Conservation (phyloP, 1,140 invertebrate species). For the Liolophura sinensis region DNA sequence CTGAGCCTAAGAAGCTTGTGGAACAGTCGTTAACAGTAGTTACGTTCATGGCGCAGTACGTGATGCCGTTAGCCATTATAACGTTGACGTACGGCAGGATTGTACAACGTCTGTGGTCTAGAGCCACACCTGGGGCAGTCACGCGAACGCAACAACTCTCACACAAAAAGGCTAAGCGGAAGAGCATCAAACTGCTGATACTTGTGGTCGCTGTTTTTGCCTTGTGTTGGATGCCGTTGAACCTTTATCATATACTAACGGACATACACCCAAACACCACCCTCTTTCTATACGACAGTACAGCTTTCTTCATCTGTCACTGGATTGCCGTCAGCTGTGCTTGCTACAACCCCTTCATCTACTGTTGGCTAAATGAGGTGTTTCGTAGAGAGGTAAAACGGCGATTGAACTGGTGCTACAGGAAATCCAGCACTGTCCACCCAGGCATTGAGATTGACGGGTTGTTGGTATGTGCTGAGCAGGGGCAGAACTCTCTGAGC, state of each 20-base stretch:
- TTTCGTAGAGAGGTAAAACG: conserved; percentile 48
- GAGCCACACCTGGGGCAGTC: conserved; percentile 44
- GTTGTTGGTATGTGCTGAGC: not conserved
- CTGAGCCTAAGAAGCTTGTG: conserved; percentile 35
- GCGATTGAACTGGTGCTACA: conserved; percentile 35
- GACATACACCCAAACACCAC: conserved; percentile 58
- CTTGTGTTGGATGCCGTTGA: conserved; percentile 63
- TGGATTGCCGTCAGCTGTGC: conserved; percentile 64
- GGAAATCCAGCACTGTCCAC: conserved; percentile 3
- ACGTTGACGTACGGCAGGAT: conserved; percentile 57
- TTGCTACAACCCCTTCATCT: conserved; percentile 64
- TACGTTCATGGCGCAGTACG: conserved; percentile 62
- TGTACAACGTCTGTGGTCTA: conserved; percentile 42
- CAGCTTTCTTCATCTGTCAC: conserved; percentile 61
- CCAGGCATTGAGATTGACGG: conserved; percentile 5
- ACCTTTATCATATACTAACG: conserved; percentile 62
- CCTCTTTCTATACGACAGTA: conserved; percentile 41
- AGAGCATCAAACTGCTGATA: conserved; percentile 59
- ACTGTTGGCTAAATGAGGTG: conserved; percentile 62
- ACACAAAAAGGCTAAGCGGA: conserved; percentile 48
- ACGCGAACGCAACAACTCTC: conserved; percentile 43
- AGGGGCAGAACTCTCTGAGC: too few relatives aligned
- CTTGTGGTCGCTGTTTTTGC: conserved; percentile 61
- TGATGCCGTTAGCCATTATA: conserved; percentile 61
- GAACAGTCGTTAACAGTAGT: conserved; percentile 57